Evolutionary conservation across 2,113 vertebrate genomes (phyloP).

Genomic region (Pteropus alecto): DNA sequence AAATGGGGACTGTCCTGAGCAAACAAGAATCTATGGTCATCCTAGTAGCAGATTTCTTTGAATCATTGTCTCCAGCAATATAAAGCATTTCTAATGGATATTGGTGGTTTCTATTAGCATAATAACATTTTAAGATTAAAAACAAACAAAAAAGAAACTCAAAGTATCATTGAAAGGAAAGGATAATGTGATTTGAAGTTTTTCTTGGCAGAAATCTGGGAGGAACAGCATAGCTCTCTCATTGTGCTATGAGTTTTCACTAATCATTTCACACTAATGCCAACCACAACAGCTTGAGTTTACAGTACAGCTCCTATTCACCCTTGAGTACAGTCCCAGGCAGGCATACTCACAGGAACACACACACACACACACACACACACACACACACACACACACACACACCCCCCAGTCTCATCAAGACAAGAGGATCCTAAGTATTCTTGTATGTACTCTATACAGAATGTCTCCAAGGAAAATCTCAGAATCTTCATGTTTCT

Average conservation of each 20-base stretch:
- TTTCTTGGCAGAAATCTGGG: slow-evolving; percentile 47
- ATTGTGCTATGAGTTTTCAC: background rate
- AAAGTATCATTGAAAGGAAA: background rate
- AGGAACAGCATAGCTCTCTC: slow-evolving; percentile 17
- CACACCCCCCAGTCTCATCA: background rate
- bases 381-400: background rate
- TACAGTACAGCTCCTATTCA: background rate
- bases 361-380: background rate
- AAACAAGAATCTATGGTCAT: background rate
- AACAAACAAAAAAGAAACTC: slow-evolving; percentile 20
- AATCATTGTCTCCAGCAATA: background rate
- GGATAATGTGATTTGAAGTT: slow-evolving; percentile 24
- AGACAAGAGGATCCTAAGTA: background rate
- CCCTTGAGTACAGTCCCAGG: background rate
- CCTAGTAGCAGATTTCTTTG: background rate
- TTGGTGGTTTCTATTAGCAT: background rate
- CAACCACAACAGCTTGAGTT: slow-evolving; percentile 42
- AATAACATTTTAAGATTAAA: background rate
- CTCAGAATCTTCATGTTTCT: background rate
- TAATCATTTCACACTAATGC: background rate
- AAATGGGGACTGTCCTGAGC: background rate
- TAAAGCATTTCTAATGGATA: background rate
- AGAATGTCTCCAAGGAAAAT: background rate
- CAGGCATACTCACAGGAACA: background rate
- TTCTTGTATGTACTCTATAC: background rate